Conservation (phyloP, 2,113 vertebrate species). For the Dipodomys ordii region DNA sequence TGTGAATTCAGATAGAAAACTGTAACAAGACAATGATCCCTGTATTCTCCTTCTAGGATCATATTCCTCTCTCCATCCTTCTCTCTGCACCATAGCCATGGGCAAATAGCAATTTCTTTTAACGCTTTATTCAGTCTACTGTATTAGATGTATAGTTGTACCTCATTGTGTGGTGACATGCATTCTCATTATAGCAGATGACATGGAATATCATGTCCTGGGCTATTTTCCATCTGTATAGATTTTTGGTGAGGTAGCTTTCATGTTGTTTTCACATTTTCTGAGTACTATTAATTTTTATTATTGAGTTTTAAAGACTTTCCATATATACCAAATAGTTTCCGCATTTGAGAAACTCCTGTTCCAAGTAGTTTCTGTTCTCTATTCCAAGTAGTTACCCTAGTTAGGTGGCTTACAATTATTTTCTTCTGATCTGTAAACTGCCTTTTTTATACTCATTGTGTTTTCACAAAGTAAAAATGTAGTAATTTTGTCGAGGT, state of each 20-base stretch:
- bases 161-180: not conserved
- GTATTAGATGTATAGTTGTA: not conserved
- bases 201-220: not conserved
- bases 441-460: not conserved
- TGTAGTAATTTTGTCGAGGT: not conserved
- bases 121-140: not conserved
- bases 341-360: not conserved
- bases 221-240: not conserved
- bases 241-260: not conserved
- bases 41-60: not conserved
- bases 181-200: slow-evolving; percentile 5
- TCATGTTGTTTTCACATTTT: not conserved
- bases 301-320: not conserved
- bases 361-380: too few relatives aligned
- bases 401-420: not conserved
- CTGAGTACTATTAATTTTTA: not conserved
- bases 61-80: not conserved
- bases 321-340: not conserved
- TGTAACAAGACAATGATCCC: not conserved
- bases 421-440: not conserved
- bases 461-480: not conserved
- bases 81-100: not conserved
- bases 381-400: too few relatives aligned
- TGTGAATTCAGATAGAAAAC: not conserved
- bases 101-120: not conserved